Base-by-base conservation (phyloP, 2,888 invertebrate genomes). In the Zhuqinia jingwanae region DNA sequence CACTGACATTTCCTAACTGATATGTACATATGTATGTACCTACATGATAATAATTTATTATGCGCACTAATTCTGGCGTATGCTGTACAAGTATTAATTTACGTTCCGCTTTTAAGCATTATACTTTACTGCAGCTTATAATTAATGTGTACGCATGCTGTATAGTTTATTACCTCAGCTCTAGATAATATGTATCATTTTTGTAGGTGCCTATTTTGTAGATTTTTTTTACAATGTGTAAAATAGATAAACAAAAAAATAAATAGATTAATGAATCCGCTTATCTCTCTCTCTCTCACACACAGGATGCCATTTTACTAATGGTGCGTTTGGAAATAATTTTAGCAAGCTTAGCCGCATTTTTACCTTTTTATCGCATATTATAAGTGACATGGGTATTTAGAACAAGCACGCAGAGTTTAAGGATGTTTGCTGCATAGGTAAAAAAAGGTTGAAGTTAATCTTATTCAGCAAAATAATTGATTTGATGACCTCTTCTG, bases 1-100 rank as follows among this genome's bases (percentile, higher is more conserved):
- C 79, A 80, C 79, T 80, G 79, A 80, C 79, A 80, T 80, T 80
- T 80, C 42, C 65, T 36, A 53, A 65, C 65, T 20, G 47, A 73
- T 73, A 50, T n/a, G 70, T n/a, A 42, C 5, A 11, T 42, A 8
- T 42, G 42, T 42, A 5, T 5, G 42, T 50, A 15, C n/a, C 50
- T 15, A 50, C 13, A 50, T 15, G 2, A 50, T 50, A 10, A n/a
- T 50, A 10, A n/a, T 13, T 10, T 50, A 36, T 36, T 36, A 36
- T 50, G n/a, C 50, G 50, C n/a, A n/a, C n/a, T 36, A 36, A 36
- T 36, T 8, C 8, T 36, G 36, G 36, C 36, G 3, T 36, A 36
- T 36, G 8, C 8, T 36, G 3, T 36, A 36, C 3, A 36, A 36
- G 36, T 8, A 36, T 8, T 36, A 36, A 36, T 50, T 50, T 5